phyloP scores from a whole-genome alignment of 2,888 invertebrate species.

The Calameuta filiformis region DNA sequence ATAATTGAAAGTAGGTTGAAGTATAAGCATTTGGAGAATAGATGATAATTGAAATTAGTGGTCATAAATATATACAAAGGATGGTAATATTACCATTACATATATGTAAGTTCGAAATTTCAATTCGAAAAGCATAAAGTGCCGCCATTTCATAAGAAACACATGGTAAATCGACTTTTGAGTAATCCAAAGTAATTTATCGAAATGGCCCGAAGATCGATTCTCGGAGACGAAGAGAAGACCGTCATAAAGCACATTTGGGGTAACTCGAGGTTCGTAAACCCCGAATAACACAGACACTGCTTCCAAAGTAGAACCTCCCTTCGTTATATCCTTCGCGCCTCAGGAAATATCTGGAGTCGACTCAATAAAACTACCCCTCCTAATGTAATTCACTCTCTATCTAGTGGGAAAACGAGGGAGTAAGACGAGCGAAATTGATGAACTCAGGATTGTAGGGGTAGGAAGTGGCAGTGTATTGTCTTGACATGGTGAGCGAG shows the following conservation, averaged over 20 bases:
- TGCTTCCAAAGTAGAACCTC: neutral
- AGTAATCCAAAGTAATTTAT: neutral
- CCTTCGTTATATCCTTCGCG: neutral
- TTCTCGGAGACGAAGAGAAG: neutral
- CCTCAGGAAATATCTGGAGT: conserved; percentile 35
- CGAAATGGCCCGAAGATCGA: neutral
- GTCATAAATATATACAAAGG: neutral
- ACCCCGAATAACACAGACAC: neutral
- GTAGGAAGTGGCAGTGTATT: conserved; percentile 34
- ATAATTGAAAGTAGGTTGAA: too few species aligned
- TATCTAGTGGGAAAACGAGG: conserved; percentile 14
- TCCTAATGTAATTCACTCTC: conserved; percentile 48
- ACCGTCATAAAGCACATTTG: neutral
- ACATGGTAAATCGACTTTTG: neutral
- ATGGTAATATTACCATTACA: neutral
- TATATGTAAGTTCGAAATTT: too few species aligned
- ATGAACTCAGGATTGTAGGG: conserved; percentile 45
- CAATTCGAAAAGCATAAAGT: too few species aligned
- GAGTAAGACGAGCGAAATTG: conserved; percentile 36
- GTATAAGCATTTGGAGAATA: neutral
- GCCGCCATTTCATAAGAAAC: neutral
- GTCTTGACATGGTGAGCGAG: conserved; percentile 29
- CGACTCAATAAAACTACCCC: conserved; percentile 46
- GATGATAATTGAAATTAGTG: neutral
- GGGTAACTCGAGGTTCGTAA: neutral